Evolutionary conservation across 2,888 invertebrate genomes (phyloP).

Genomic region (Leuctra nigra): DNA sequence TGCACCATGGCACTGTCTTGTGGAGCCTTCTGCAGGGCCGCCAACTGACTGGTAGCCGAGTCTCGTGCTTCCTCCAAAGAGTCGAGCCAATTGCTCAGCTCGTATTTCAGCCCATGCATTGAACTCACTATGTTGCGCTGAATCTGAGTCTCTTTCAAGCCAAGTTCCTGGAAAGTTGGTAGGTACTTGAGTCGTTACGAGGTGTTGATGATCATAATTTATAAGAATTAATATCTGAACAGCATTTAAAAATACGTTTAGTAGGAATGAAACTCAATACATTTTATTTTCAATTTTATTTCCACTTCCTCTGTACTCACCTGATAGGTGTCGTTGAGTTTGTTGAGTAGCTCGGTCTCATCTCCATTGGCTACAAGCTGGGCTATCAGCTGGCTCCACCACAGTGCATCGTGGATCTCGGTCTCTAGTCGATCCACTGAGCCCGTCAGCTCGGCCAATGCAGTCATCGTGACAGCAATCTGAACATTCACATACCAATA

Average conservation of each 20-base stretch:
- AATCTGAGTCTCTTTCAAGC: no score
- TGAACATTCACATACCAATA: no score
- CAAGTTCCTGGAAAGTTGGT: no score
- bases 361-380: conserved; percentile 17
- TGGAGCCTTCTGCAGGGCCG: conserved; percentile 32
- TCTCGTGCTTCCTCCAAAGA: conserved; percentile 35
- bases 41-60: conserved; percentile 36
- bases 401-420: neutral
- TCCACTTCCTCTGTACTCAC: no score
- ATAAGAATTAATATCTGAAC: no score
- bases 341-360: conserved; percentile 18
- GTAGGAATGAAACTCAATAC: no score
- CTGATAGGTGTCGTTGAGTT: no score
- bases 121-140: conserved; percentile 13
- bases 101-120: conserved; percentile 26
- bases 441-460: neutral
- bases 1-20: conserved; percentile 40
- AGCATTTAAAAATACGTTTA: no score
- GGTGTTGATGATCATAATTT: no score
- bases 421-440: neutral
- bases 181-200: no score
- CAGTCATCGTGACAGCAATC: no score
- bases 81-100: conserved; percentile 33
- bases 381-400: conserved; percentile 22
- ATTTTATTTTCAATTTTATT: no score